Evolutionary conservation across 2,888 invertebrate species (phyloP).

Genomic region (Tholera decimalis): DNA sequence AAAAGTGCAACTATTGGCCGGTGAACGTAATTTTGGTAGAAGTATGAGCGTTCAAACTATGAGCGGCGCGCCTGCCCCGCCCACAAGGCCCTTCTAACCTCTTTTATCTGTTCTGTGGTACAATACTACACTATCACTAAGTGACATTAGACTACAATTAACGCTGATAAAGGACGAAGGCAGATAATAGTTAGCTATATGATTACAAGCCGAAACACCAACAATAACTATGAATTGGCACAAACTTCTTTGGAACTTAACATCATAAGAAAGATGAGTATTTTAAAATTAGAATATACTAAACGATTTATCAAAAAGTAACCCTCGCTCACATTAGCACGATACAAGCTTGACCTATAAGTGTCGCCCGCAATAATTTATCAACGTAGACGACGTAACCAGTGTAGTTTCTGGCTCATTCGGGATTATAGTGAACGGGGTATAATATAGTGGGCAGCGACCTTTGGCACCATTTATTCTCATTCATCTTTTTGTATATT

Average conservation of each 20-base stretch:
- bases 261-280: not conserved
- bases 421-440: slow-evolving; percentile 31
- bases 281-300: slow-evolving; percentile 28
- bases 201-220: not conserved
- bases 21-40: too few relatives aligned
- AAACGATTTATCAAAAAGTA: slow-evolving; percentile 52
- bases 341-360: slow-evolving; percentile 55
- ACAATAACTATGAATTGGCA: not conserved
- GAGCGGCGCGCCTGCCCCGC: too few relatives aligned
- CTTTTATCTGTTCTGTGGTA: too few relatives aligned
- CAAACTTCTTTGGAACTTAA: not conserved
- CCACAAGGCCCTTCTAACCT: too few relatives aligned
- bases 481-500: not conserved
- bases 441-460: slow-evolving; percentile 37
- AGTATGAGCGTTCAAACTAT: too few relatives aligned
- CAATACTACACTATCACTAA: too few relatives aligned
- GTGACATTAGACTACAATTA: too few relatives aligned
- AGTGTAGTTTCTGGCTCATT: slow-evolving; percentile 28
- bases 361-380: slow-evolving; percentile 53
- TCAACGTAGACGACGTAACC: slow-evolving; percentile 42
- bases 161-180: too few relatives aligned
- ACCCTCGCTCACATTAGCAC: slow-evolving; percentile 44
- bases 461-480: slow-evolving; percentile 52
- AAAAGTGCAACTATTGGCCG: too few relatives aligned
- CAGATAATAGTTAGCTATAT: not conserved